A percentile compares a stretch with the other conserved stretches of the same genome.
These are phyloP conservation scores for Sinosuthora webbiana DNA, from an alignment of 2,113 vertebrate genomes.

Conservation along the genomic window DNA sequence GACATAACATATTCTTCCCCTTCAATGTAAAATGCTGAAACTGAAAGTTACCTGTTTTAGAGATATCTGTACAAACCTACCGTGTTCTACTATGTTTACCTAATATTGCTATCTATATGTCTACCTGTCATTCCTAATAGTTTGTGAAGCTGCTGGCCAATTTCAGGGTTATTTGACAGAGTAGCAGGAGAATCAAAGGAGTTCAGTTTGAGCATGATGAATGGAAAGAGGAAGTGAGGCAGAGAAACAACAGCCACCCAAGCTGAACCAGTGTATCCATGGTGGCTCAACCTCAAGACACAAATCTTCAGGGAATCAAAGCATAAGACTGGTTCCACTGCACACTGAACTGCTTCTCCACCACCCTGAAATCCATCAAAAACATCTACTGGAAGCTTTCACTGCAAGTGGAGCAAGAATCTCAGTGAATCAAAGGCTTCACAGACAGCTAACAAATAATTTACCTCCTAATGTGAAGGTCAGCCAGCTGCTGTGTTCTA, in stretches of 20 bases:
- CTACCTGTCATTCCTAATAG: background rate
- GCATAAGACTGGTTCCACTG: background rate
- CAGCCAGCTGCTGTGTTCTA: background rate
- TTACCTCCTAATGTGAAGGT: background rate
- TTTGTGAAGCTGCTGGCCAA: background rate
- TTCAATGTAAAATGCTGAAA: background rate
- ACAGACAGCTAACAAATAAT: background rate
- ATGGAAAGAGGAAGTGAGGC: background rate
- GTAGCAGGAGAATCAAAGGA: background rate
- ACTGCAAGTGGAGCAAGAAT: background rate
- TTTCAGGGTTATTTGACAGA: background rate
- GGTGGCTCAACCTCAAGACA: background rate
- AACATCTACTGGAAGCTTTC: background rate
- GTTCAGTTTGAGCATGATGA: background rate
- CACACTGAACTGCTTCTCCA: background rate
- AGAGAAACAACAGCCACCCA: background rate
- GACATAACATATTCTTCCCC: background rate
- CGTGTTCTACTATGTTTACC: background rate
- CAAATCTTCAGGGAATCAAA: slow-evolving; percentile 14
- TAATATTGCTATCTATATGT: background rate
- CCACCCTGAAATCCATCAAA: background rate
- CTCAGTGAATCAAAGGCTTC: background rate
- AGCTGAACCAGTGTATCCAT: background rate
- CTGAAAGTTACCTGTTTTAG: background rate
- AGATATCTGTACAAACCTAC: background rate